Evolutionary conservation across 2,113 vertebrate genomes (phyloP).

Genomic region (Raja brachyura): DNA sequence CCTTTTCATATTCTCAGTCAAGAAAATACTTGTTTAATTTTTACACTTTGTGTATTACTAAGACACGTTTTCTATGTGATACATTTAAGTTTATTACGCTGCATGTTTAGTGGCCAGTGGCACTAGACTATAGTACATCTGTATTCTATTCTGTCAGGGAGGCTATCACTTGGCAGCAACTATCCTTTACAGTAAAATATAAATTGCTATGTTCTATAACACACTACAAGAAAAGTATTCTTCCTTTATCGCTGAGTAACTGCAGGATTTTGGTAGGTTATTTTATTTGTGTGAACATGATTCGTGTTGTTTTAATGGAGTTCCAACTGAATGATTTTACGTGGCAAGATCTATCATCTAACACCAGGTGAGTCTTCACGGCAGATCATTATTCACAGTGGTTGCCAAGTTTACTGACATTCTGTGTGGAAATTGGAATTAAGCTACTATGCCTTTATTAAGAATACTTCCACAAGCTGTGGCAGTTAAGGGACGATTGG

Average conservation of each 20-base stretch:
- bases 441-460: not conserved
- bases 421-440: not conserved
- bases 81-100: not conserved
- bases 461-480: too few relatives aligned
- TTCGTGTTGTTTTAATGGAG: too few relatives aligned
- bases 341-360: not conserved
- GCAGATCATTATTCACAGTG: not conserved
- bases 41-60: not conserved
- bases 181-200: not conserved
- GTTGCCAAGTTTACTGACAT: not conserved
- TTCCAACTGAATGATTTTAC: too few relatives aligned
- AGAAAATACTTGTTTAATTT: not conserved
- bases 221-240: too few relatives aligned
- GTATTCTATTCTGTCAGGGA: not conserved
- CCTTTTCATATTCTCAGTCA: not conserved
- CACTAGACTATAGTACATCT: not conserved
- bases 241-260: too few relatives aligned
- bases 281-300: too few relatives aligned
- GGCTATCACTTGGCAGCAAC: not conserved
- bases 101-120: not conserved
- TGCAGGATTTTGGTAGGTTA: too few relatives aligned
- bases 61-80: not conserved
- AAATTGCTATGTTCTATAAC: not conserved
- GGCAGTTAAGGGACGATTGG: not conserved
- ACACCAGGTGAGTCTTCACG: not conserved